Conservation (phyloP, 2,888 invertebrate species). For the Nipponacmea schrenckii region DNA sequence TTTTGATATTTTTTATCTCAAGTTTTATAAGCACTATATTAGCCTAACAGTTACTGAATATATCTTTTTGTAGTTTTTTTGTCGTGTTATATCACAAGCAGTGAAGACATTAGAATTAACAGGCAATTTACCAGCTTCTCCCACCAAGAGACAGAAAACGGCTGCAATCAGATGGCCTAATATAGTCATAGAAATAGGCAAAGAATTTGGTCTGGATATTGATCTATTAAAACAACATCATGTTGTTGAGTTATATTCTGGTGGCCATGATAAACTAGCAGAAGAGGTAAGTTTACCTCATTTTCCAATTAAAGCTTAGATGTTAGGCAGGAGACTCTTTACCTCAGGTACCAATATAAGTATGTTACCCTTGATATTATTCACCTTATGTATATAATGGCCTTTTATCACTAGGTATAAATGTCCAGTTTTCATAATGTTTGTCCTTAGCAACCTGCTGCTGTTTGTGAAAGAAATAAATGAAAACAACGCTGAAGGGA, state of each 20-base stretch:
- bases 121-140: constrained; percentile 13
- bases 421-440: no score
- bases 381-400: no score
- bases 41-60: background rate
- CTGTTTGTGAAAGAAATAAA: no score
- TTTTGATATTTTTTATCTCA: no score
- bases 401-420: no score
- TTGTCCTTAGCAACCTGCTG: no score
- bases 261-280: constrained; percentile 74
- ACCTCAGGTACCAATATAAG: no score
- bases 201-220: constrained; percentile 81
- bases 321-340: background rate
- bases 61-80: constrained; percentile 31
- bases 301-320: background rate
- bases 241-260: constrained; percentile 75
- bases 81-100: constrained; percentile 34
- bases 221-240: constrained; percentile 83
- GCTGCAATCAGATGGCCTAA: constrained; percentile 76
- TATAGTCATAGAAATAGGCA: constrained; percentile 77
- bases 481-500: no score
- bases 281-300: constrained; percentile 71
- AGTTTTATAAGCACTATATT: no score
- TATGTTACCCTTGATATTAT: no score
- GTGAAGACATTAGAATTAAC: constrained; percentile 31
- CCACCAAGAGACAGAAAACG: constrained; percentile 23